Conservation (phyloP, 2,888 invertebrate genomes). For the Cheiracanthium punctorium region DNA sequence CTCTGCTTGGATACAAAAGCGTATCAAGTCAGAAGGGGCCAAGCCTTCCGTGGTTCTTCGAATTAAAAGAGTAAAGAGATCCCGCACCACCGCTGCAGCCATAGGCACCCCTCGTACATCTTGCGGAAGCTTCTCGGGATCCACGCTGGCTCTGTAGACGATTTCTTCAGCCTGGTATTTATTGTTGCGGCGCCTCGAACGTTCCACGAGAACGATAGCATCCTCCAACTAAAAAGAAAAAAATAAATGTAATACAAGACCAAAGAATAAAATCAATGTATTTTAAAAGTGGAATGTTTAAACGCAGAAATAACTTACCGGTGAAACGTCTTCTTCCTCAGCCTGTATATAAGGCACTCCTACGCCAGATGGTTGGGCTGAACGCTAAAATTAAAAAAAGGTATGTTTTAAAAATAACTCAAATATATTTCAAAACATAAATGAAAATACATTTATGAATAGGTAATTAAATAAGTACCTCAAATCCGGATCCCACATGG, state of each 20-base stretch:
- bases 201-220: not conserved
- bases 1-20: conserved; percentile 3
- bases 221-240: not conserved
- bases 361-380: no score
- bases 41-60: not conserved
- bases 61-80: not conserved
- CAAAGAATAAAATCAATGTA: no score
- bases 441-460: no score
- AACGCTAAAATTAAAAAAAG: no score
- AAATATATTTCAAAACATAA: no score
- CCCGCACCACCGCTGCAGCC: not conserved
- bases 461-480: no score
- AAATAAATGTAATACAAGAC: not conserved
- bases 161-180: not conserved
- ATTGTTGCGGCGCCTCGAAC: not conserved
- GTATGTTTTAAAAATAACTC: no score
- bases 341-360: no score
- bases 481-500: no score
- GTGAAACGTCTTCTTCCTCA: no score
- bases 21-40: not conserved
- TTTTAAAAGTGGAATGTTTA: no score
- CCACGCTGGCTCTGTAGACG: not conserved
- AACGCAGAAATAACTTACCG: no score
- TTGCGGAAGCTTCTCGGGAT: not conserved
- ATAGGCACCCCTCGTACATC: not conserved